phyloP scores from a whole-genome alignment of 2,888 invertebrate genomes.

The Pollenia griseotomentosa region DNA sequence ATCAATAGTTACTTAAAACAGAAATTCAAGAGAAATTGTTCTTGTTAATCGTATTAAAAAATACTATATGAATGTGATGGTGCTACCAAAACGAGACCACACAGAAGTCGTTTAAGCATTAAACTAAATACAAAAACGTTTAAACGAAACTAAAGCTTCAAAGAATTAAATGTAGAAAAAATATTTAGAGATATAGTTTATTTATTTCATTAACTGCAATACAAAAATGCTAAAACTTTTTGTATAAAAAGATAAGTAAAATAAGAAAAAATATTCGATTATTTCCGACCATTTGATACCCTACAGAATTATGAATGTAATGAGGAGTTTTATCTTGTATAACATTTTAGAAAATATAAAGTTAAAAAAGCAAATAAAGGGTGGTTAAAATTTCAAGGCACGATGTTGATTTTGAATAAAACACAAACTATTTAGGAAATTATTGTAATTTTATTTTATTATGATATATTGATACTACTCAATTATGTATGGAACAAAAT shows the following conservation, averaged over 20 bases:
- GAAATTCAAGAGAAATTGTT: conserved; percentile 64
- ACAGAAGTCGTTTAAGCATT: conserved; percentile 47
- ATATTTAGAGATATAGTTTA: conserved; percentile 10
- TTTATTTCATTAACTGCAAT: conserved; percentile 13
- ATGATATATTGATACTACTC: too few species aligned
- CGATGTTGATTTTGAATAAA: too few species aligned
- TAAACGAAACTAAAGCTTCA: conserved; percentile 21
- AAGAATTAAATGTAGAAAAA: not conserved
- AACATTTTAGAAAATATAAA: too few species aligned
- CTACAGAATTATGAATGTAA: too few species aligned
- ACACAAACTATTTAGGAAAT: too few species aligned
- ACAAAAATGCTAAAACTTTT: conserved; percentile 21
- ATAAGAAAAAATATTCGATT: not conserved
- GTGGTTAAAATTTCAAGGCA: too few species aligned
- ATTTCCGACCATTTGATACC: too few species aligned
- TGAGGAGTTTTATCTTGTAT: too few species aligned
- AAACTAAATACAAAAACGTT: not conserved
- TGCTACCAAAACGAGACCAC: conserved; percentile 62
- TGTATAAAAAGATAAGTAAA: not conserved
- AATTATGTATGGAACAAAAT: too few species aligned
- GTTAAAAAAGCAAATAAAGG: too few species aligned
- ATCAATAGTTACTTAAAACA: conserved; percentile 68
- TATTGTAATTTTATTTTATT: too few species aligned
- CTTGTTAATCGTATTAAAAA: conserved; percentile 38
- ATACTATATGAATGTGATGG: not conserved